phyloP scores from a whole-genome alignment of 1,140 invertebrate species.

The Amphibalanus amphitrite region DNA sequence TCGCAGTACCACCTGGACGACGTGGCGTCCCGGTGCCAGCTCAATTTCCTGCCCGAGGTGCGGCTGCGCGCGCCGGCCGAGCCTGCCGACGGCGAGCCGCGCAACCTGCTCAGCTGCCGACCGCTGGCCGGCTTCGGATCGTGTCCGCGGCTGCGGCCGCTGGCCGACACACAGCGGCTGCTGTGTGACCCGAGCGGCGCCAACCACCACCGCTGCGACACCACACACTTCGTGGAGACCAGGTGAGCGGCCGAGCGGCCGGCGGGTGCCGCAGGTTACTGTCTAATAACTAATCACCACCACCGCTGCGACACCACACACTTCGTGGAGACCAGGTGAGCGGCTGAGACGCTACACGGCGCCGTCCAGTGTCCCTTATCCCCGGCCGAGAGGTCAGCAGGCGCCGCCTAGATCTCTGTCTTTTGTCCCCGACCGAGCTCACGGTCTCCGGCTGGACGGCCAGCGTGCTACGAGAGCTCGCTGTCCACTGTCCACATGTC shows the following conservation, averaged over 20 bases:
- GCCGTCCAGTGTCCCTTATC: no score
- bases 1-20: conserved; percentile 9
- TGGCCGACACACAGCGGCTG: conserved; percentile 25
- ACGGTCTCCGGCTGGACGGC: no score
- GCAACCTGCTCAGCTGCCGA: conserved; percentile 14
- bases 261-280: no score
- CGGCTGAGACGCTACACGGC: no score
- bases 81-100: conserved; percentile 13
- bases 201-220: conserved; percentile 29
- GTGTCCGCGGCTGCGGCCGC: conserved; percentile 27
- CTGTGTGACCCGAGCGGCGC: conserved; percentile 32
- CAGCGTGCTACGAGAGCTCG: no score
- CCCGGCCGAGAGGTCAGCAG: no score
- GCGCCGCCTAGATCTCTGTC: no score
- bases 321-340: conserved; percentile 21
- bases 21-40: conserved; percentile 26
- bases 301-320: conserved; percentile 29
- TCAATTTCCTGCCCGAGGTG: conserved; percentile 31
- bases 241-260: no score
- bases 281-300: no score
- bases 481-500: no score
- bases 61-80: conserved; percentile 17
- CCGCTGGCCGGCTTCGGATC: conserved; percentile 23
- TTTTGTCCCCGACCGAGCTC: no score
- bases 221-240: conserved; percentile 26